Conservation (phyloP, 2,888 invertebrate genomes). For the Drosophila paranaensis region DNA sequence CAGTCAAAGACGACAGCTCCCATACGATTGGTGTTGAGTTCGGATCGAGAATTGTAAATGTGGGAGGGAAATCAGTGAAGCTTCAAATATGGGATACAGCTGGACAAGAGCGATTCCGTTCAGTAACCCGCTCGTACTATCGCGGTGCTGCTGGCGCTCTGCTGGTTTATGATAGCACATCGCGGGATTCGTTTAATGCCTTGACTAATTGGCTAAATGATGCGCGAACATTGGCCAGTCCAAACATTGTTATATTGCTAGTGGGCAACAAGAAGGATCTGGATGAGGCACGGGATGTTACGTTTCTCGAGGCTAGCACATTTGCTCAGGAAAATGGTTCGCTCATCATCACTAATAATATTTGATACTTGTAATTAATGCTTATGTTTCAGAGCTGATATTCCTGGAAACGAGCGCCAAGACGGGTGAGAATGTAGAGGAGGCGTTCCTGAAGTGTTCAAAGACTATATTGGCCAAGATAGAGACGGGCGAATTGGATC, state of each 20-base stretch:
- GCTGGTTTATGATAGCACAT: constrained; percentile 95
- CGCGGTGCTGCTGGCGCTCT: constrained; percentile 96
- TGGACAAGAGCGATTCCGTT: constrained; percentile 85
- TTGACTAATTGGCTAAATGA: constrained; percentile 94
- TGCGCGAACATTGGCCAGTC: constrained; percentile 92
- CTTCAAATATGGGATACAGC: constrained; percentile 92
- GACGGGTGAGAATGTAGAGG: constrained; percentile 94
- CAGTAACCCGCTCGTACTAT: constrained; percentile 91
- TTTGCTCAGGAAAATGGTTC: constrained; percentile 94
- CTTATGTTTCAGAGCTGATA: constrained; percentile 88
- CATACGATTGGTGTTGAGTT: constrained; percentile 95
- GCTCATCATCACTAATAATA: constrained; percentile 19
- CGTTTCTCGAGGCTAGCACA: constrained; percentile 92
- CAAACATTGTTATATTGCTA: constrained; percentile 91
- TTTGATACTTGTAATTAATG: too few relatives aligned
- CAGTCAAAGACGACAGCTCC: constrained; percentile 93
- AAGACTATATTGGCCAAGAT: constrained; percentile 93
- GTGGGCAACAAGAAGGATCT: constrained; percentile 94
- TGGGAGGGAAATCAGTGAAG: constrained; percentile 93
- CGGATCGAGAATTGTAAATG: constrained; percentile 93
- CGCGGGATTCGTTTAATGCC: constrained; percentile 96
- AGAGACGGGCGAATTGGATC: constrained; percentile 93
- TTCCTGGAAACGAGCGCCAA: constrained; percentile 93
- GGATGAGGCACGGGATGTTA: constrained; percentile 92
- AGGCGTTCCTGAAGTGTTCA: constrained; percentile 93